Percentiles rank a stretch among this genome's conserved stretches.
Conservation (phyloP, 2,797 vertebrate genomes). For the Enteromius fasciolatus region DNA sequence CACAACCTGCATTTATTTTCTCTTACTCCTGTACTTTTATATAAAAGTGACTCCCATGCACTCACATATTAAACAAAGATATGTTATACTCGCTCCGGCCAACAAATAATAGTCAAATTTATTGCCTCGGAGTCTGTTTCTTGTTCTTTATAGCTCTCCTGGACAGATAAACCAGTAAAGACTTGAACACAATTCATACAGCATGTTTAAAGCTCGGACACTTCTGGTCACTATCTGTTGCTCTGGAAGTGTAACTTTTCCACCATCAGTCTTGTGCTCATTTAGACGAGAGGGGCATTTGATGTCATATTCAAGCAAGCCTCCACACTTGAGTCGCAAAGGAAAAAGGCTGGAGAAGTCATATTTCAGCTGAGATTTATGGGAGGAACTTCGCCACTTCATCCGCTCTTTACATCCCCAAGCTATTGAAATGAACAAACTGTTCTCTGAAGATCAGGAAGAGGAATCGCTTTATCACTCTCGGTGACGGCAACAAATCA, state of each 20-base stretch:
- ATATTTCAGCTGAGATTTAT: constrained; percentile 81
- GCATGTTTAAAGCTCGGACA: constrained; percentile 65
- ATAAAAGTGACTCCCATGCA: constrained; percentile 6
- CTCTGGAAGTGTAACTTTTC: constrained; percentile 66
- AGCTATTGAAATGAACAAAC: constrained; percentile 75
- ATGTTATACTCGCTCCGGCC: constrained; percentile 54
- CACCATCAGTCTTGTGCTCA: constrained; percentile 56
- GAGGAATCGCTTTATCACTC: constrained; percentile 78
- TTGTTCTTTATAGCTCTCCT: constrained; percentile 68
- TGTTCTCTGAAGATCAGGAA: constrained; percentile 70
- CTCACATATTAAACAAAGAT: constrained; percentile 48
- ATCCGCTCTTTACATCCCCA: constrained; percentile 65
- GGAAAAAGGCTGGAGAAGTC: constrained; percentile 63
- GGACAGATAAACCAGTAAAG: constrained; percentile 61
- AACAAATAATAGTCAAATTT: constrained; percentile 64
- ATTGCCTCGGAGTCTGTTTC: constrained; percentile 51
- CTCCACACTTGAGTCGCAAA: constrained; percentile 22
- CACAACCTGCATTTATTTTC: neutral
- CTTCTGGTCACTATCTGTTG: constrained; percentile 64
- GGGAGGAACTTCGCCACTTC: constrained; percentile 74
- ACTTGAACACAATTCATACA: constrained; percentile 61
- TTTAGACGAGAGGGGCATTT: constrained; percentile 42
- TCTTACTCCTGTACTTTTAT: neutral
- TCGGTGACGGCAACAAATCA: constrained; percentile 77
- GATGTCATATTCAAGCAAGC: constrained; percentile 51